Percentiles rank a stretch among this genome's conserved stretches.
These are phyloP conservation scores for Epinephelus coioides DNA, from an alignment of 2,797 vertebrate genomes.

Conservation along the genomic window DNA sequence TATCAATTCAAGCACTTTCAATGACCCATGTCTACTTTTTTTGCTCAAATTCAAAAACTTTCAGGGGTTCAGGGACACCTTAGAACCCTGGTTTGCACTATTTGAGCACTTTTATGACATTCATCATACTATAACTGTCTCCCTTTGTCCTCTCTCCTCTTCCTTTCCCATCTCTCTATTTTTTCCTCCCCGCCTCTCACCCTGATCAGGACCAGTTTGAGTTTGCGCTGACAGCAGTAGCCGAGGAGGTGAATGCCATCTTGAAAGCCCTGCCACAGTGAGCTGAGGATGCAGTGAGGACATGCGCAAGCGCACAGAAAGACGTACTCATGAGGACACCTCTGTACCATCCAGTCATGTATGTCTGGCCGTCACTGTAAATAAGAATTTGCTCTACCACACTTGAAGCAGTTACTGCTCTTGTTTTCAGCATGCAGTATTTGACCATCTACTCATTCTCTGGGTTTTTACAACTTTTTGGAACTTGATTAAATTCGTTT, in stretches of 20 bases:
- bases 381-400: slow-evolving; percentile 57
- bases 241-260: slow-evolving; percentile 98
- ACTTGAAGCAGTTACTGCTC: slow-evolving; percentile 46
- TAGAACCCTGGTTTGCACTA: background rate
- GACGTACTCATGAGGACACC: slow-evolving; percentile 28
- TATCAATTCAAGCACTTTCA: no score
- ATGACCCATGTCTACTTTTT: no score
- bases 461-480: slow-evolving; percentile 34
- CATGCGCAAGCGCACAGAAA: slow-evolving; percentile 30
- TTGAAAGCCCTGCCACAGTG: slow-evolving; percentile 96
- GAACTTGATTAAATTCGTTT: slow-evolving; percentile 7
- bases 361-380: slow-evolving; percentile 56
- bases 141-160: slow-evolving; percentile 1
- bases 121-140: background rate
- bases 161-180: background rate
- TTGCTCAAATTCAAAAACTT: no score
- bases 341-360: slow-evolving; percentile 32
- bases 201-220: slow-evolving; percentile 95
- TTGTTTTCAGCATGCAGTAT: slow-evolving; percentile 61
- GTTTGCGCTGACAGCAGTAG: slow-evolving; percentile 96
- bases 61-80: no score
- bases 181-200: background rate
- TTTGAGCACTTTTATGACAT: background rate
- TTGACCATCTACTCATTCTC: slow-evolving; percentile 32
- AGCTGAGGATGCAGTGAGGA: slow-evolving; percentile 66